Evolutionary conservation across 2,113 vertebrate species (phyloP), one percentile per base, ranked within the genome.

Genomic region (Hippoglossus stenolepis): DNA sequence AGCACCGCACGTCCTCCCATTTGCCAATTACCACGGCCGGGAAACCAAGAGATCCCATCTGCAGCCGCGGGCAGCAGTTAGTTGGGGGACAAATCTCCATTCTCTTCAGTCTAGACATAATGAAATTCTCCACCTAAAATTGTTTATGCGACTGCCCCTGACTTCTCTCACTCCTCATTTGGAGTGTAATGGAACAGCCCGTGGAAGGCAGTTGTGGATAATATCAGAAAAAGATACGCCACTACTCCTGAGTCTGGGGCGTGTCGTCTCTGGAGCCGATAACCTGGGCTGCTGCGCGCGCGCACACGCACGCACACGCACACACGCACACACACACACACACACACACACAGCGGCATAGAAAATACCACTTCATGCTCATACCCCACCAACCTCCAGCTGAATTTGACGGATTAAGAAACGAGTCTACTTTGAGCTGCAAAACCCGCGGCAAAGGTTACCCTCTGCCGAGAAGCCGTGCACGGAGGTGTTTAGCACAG

Each of bases 81-180:
- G 85, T 82, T 77, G 28, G 28, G 28, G 28, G 28, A 79, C 70
- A 87, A 88, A 89, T 79, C 72, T 82, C 75, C 43, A 17, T 69
- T 75, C 68, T 69, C 59, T 59, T 53, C 4, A 11, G 24, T 69
- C 68, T 3, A 15, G 73, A 51, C 58, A 40, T 86, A 87, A 89
- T 80, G 66, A 79, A 86, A 89, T 85, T 79, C 62, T 58, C 75
- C 56, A 65, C 63, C 62, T 67, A 73, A 86, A 91, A 84, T 64
- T 81, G 88, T 91, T 91, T 87, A 82, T 86, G 86, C 74, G 74
- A 75, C 82, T 70, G 73, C 8, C 60, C 28, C 73, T 67, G 80
- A 91, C 85, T 79, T 79, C 73, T 59, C 79, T 82, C 72, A n/a
- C 86, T 85, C 81, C 61, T 84, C 76, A 85, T 87, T 84, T 83